Base-by-base conservation (phyloP, 1,140 invertebrate species). In the Drosophila lini region DNA sequence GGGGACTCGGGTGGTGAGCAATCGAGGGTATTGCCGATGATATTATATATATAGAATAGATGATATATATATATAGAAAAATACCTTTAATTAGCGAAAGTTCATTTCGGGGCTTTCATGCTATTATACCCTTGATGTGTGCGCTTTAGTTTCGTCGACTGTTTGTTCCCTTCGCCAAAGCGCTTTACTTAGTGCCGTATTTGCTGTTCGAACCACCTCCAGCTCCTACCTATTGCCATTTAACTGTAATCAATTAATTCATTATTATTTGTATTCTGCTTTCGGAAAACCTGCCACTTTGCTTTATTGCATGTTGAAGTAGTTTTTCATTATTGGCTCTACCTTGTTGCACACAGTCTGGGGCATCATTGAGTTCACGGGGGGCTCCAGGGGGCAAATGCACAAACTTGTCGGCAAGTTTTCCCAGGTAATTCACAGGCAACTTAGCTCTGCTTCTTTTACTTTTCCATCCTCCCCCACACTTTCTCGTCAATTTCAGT, bases 171-270 rank as follows among this genome's bases (percentile, higher is more conserved):
- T 57, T 58, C 22, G 36, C 53, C 47, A 53, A 64, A 47, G 53
- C 42, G 50, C 59, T 67, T 65, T 67, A 64, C 52, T 77, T 74
- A 50, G 63, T 53, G 60, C 60, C 58, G 59, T 64, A 64, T 78
- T 81, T 63, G 68, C 19, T 3, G 16, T 19, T 9, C 31, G 19
- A 50, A 36, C 28, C 47, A 41, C 50, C 68, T 71, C 48, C 15
- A 3, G 28, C n/a, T 42, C 31, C 36, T 44, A 38, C 19, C 58
- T 42, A 28, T 67, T 69, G 31, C 64, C 80, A 83, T 89, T 80
- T 89, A 88, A 78, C 84, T 88, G 84, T 83, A 89, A 83, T 89
- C 83, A 88, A 88, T 88, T 88, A 88, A 88, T 83, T 88, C 74
- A 78, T 83, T 83, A 89, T 89, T 88, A 84, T 83, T 89, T 74